Evolutionary conservation across 2,797 vertebrate species (phyloP), one percentile per base, ranked within the genome.

Genomic region (Enteromius trimaculatus): DNA sequence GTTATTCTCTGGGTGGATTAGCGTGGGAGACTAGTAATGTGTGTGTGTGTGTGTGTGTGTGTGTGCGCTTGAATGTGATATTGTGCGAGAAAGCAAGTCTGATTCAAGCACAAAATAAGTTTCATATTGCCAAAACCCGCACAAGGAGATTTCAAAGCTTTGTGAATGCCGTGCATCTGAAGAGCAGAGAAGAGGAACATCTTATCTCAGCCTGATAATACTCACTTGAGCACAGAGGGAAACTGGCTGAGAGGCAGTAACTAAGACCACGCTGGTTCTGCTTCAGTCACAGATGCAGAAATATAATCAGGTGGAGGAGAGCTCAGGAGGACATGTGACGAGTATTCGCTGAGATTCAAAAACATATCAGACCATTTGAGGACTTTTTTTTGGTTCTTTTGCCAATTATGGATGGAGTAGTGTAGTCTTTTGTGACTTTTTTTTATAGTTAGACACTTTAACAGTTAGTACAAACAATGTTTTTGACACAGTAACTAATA

Each of bases 31-130:
- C 5, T 47, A 37, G 66, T 75, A 77, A 62, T 37, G 80, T 83
- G 11, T 80, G 64, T 77, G 64, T 51, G 29, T 78, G 51, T 37
- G 80, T 83, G 11, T 80, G 64, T 77, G 64, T 51, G 29, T 78
- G 51, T 62, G 44, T 55, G 39, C 74, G 60, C 42, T 21, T 65
- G 16, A 51, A 49, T 26, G 62, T 26, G 64, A 49, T 69, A 14
- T 62, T 72, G 76, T 77, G 65, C 0, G 5, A 64, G 65, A 71
- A 65, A 72, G 79, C 68, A 71, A 82, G 80, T 64, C 79, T 82
- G 79, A 85, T 81, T 82, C 31, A 65, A 65, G 79, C 58, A 71
- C 74, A 85, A 77, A 85, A 85, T 72, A 85, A 81, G 66, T 82
- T 85, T 82, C 68, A 71, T 78, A 82, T 78, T 71, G 81, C 64